A percentile compares a stretch with the other conserved stretches of the same genome.
phyloP scores from a whole-genome alignment of 2,888 invertebrate genomes.

The Drosophila prolongata region DNA sequence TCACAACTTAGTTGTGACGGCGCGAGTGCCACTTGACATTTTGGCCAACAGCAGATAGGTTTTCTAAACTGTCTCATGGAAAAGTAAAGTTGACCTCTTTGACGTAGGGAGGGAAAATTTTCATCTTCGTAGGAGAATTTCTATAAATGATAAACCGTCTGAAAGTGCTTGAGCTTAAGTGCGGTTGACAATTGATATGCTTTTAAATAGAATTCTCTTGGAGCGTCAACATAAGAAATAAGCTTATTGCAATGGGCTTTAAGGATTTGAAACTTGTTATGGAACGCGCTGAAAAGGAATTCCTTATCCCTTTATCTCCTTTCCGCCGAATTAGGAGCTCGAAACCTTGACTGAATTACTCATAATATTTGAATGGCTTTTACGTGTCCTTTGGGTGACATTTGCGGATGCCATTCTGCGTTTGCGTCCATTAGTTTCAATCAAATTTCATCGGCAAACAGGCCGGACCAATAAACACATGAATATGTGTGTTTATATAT shows the following conservation, averaged over 20 bases:
- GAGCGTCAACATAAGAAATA: conserved; percentile 10
- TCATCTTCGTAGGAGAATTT: conserved; percentile 13
- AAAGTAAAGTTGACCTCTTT: conserved; percentile 21
- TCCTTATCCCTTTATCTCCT: conserved; percentile 2
- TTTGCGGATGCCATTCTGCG: conserved; percentile 48
- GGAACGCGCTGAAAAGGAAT: neutral
- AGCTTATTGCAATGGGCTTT: conserved; percentile 18
- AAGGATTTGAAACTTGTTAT: conserved; percentile 22
- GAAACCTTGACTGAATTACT: neutral
- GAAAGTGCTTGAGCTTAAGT: conserved; percentile 18
- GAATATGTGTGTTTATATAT: conserved; percentile 25
- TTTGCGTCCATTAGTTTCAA: conserved; percentile 70
- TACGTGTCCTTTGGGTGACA: conserved; percentile 56
- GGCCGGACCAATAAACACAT: conserved; percentile 62
- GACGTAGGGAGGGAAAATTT: neutral
- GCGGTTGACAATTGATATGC: conserved; percentile 36
- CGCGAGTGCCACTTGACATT: conserved; percentile 49
- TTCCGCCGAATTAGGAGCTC: neutral
- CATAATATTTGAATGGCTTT: conserved; percentile 46
- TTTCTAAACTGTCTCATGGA: neutral
- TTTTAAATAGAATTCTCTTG: conserved; percentile 21
- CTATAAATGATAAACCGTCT: conserved; percentile 55
- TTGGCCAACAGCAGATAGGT: neutral
- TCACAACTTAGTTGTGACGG: conserved; percentile 53
- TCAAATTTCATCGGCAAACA: conserved; percentile 72